These are phyloP conservation scores for Hydropotes inermis DNA, from an alignment of 2,113 vertebrate species.

Conservation along the genomic window DNA sequence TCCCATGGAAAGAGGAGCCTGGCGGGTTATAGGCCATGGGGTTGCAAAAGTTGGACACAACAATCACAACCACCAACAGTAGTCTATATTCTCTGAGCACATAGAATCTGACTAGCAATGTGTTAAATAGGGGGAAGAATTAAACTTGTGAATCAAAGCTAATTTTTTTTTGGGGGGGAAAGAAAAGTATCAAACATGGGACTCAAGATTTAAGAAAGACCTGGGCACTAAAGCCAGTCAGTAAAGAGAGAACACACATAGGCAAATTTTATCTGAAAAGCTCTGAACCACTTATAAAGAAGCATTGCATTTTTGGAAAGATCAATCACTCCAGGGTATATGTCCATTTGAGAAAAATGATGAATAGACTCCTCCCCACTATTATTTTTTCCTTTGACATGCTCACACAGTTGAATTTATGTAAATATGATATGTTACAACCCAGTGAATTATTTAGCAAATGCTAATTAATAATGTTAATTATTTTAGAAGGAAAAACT, in stretches of 20 bases:
- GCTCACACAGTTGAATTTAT: not conserved
- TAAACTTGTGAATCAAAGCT: not conserved
- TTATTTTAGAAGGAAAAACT: not conserved
- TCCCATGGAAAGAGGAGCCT: not conserved
- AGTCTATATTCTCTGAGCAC: not conserved
- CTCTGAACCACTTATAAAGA: not conserved
- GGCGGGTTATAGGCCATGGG: not conserved
- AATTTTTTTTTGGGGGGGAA: not conserved
- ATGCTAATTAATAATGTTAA: not conserved
- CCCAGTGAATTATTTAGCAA: not conserved
- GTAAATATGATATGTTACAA: not conserved
- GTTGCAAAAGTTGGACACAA: not conserved
- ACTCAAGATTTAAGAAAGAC: not conserved
- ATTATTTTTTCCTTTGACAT: not conserved
- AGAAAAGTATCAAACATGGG: not conserved
- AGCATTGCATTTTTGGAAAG: not conserved
- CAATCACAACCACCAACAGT: not conserved
- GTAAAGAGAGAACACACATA: not conserved
- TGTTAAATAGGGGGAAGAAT: not conserved
- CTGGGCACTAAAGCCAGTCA: not conserved
- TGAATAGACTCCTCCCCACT: not conserved
- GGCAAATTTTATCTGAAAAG: not conserved
- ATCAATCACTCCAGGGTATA: not conserved
- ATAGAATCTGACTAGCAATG: not conserved
- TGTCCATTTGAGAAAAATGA: conserved; percentile 19